A percentile compares a stretch with the other conserved stretches of the same genome.
Evolutionary conservation across 2,797 vertebrate species (phyloP).

Genomic region (Trachurus trachurus): DNA sequence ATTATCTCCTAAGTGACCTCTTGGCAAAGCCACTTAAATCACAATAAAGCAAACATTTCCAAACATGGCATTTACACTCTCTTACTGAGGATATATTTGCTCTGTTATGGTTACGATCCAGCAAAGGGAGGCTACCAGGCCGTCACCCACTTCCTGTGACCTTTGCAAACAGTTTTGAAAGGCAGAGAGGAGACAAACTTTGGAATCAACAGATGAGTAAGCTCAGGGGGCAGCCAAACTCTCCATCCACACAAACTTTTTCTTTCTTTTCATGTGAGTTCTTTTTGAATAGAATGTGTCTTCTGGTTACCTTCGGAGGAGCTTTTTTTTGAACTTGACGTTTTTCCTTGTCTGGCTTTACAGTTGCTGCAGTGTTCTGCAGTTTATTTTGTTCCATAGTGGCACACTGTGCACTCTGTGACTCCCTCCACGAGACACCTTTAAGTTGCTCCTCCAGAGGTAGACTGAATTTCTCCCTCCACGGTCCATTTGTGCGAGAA

Average conservation of each 20-base stretch:
- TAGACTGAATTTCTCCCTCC: constrained; percentile 73
- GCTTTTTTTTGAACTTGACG: constrained; percentile 19
- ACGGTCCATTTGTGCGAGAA: constrained; percentile 66
- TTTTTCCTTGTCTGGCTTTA: constrained; percentile 35
- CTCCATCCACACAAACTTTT: constrained; percentile 31
- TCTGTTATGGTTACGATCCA: not conserved
- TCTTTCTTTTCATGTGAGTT: constrained; percentile 32
- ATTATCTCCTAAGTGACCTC: not conserved
- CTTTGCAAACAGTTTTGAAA: constrained; percentile 60
- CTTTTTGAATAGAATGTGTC: constrained; percentile 20
- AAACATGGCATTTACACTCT: constrained; percentile 38
- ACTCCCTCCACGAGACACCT: constrained; percentile 63
- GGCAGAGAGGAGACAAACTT: not conserved
- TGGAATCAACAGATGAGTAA: too few species aligned
- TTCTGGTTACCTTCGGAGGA: constrained; percentile 26
- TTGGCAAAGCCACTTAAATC: not conserved
- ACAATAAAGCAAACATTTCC: constrained; percentile 1
- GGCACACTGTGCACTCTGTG: constrained; percentile 60
- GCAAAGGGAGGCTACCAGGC: constrained; percentile 24
- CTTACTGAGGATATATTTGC: constrained; percentile 18
- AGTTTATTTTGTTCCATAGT: constrained; percentile 63
- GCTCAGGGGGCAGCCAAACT: not conserved
- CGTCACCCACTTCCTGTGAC: constrained; percentile 26
- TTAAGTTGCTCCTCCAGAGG: constrained; percentile 67
- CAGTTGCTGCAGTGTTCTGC: constrained; percentile 57